Evolutionary conservation across 53 echinoderm and acorn worm species (phyloP).

Genomic region (Echinometra lucunter): DNA sequence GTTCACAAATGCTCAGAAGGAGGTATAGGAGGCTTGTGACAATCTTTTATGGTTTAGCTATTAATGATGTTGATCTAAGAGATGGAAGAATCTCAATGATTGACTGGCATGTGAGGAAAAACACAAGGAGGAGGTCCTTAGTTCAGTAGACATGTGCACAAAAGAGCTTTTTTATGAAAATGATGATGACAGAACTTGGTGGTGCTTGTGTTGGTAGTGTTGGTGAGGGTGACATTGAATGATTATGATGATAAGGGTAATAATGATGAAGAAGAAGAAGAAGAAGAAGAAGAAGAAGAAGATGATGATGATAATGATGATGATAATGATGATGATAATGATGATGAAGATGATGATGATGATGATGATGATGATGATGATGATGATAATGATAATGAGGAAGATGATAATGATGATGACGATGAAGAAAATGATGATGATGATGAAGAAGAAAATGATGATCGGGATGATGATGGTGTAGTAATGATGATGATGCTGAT

Average conservation of each 20-base stretch:
- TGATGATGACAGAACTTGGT: background rate
- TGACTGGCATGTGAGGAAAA: background rate
- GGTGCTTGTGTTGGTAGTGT: background rate
- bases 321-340: slow-evolving; percentile 45
- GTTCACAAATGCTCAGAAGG: background rate
- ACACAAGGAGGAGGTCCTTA: background rate
- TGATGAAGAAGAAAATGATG: no score
- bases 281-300: background rate
- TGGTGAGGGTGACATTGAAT: slow-evolving; percentile 10
- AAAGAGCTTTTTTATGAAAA: background rate
- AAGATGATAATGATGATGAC: slow-evolving; percentile 33
- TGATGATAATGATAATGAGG: slow-evolving; percentile 34
- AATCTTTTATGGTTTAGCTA: slow-evolving; percentile 4
- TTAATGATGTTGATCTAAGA: background rate
- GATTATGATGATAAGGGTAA: slow-evolving; percentile 21
- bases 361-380: slow-evolving; percentile 43
- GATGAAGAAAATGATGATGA: slow-evolving; percentile 14
- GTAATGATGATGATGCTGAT: no score
- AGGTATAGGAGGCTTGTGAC: background rate
- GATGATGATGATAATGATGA: background rate
- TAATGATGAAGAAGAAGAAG: background rate
- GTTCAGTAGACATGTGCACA: background rate
- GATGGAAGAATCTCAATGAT: background rate
- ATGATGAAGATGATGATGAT: slow-evolving; percentile 7
- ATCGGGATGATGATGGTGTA: no score